Percentiles rank a stretch among this genome's conserved stretches.
Conservation (phyloP, 2,113 vertebrate genomes). For the Acanthisitta chloris region DNA sequence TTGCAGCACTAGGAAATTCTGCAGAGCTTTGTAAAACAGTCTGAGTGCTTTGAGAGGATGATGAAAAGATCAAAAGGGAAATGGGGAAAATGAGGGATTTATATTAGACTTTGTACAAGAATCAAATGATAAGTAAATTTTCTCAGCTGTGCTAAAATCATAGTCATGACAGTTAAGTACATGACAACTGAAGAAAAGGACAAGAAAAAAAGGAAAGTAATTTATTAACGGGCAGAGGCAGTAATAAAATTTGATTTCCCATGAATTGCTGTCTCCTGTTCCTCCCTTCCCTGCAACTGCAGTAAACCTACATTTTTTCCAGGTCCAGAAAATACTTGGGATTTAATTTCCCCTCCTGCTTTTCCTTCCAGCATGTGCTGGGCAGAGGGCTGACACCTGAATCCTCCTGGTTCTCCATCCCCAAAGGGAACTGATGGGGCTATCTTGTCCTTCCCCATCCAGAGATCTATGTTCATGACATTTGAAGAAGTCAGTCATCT, state of each 20-base stretch:
- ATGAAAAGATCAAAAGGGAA: not conserved
- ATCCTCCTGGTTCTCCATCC: not conserved
- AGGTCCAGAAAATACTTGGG: not conserved
- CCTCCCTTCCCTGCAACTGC: not conserved
- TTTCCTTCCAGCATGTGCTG: not conserved
- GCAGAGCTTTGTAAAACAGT: not conserved
- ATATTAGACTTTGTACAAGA: not conserved
- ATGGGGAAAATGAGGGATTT: not conserved
- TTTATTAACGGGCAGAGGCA: not conserved
- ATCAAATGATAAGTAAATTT: not conserved
- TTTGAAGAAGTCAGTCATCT: not conserved
- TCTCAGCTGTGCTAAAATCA: not conserved
- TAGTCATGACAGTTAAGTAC: not conserved
- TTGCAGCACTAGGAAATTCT: not conserved
- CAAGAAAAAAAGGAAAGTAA: not conserved
- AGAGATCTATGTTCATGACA: not conserved
- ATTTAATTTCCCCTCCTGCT: not conserved
- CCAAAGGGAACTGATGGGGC: accelerated
- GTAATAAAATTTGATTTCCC: not conserved
- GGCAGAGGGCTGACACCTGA: not conserved
- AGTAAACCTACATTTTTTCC: not conserved
- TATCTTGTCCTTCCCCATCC: not conserved
- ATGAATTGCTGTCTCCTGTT: not conserved
- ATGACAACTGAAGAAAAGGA: not conserved
- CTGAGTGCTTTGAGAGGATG: not conserved